Evolutionary conservation across 1,140 invertebrate species (phyloP), one percentile per base, ranked within the genome.

Genomic region (Penaeus japonicus): DNA sequence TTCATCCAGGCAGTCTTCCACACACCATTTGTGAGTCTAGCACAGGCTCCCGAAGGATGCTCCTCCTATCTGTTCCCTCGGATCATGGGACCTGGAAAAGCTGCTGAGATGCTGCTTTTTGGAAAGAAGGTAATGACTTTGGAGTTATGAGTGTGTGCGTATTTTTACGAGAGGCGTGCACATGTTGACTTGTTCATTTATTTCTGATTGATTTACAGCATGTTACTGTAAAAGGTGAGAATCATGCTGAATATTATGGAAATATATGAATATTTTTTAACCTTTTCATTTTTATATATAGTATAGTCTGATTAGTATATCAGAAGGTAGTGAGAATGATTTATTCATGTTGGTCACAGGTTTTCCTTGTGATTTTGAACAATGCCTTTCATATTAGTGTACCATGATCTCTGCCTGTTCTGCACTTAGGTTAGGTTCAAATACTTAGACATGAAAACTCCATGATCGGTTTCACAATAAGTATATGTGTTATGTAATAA

Each of bases 21-120:
- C 73, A 94, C 94, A 39, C 94, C 94, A 59, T 95, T 95, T 91
- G 92, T 93, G n/a, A 75, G 90, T 17, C 91, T 95, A 10, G 94
- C 93, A 24, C 94, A 94, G 89, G 93, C 93, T 30, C 93, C 95
- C 53, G 94, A 95, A 91, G 94, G 94, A n/a, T 94, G 94, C 87
- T 94, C 94, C 5, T 93, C 94, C 0, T 94, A 93, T 81, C 92
- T 92, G 1, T 95, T 95, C 89, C 94, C 94, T 10, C 92, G 92
- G 75, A 90, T 95, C 10, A 94, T 95, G 93, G 94, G 94, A 89
- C 54, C 30, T 24, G 84, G 89, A 20, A 89, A 93, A 92, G 94
- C 94, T 20, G 92, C 91, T 89, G 93, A 94, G 89, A 89, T 95
- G 87, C 91, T 95, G 7, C 73, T 95, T 22, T 90, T 90, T 80